Evolutionary conservation across 2,113 vertebrate species (phyloP).

Genomic region (Murina feae): DNA sequence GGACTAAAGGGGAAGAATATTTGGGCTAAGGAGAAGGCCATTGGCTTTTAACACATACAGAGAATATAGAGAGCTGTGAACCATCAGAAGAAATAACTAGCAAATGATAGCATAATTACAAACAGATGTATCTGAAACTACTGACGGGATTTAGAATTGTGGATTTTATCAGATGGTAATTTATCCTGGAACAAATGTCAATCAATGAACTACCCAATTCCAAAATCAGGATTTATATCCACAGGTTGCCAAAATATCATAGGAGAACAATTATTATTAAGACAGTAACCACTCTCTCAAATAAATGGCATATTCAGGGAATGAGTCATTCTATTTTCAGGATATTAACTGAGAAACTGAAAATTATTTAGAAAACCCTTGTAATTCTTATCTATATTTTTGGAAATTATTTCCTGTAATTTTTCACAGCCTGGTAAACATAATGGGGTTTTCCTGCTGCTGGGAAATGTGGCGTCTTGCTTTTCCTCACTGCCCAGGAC

Average conservation of each 20-base stretch:
- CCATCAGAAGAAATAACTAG: constrained; percentile 55
- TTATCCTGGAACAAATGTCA: constrained; percentile 56
- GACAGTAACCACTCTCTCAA: not conserved
- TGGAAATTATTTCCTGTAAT: not conserved
- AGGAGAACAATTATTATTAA: constrained; percentile 17
- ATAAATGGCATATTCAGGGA: constrained; percentile 26
- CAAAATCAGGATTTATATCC: constrained; percentile 30
- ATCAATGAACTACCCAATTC: constrained; percentile 49
- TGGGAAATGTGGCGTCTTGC: not conserved
- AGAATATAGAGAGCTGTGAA: constrained; percentile 33
- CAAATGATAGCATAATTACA: constrained; percentile 51
- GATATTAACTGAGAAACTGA: constrained; percentile 5
- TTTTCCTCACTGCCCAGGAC: not conserved
- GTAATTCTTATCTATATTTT: not conserved
- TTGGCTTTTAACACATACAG: constrained; percentile 16
- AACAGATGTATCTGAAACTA: constrained; percentile 55
- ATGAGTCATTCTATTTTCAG: constrained; percentile 27
- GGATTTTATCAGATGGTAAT: constrained; percentile 51
- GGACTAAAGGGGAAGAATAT: not conserved
- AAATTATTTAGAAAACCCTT: constrained; percentile 7
- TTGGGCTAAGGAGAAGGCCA: not conserved
- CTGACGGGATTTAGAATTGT: constrained; percentile 4
- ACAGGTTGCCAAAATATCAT: constrained; percentile 14
- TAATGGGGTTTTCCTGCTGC: not conserved
- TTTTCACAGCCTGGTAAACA: not conserved